Evolutionary conservation across 2,888 invertebrate species (phyloP), one percentile per base, ranked within the genome.

Genomic region (Pomacea canaliculata): DNA sequence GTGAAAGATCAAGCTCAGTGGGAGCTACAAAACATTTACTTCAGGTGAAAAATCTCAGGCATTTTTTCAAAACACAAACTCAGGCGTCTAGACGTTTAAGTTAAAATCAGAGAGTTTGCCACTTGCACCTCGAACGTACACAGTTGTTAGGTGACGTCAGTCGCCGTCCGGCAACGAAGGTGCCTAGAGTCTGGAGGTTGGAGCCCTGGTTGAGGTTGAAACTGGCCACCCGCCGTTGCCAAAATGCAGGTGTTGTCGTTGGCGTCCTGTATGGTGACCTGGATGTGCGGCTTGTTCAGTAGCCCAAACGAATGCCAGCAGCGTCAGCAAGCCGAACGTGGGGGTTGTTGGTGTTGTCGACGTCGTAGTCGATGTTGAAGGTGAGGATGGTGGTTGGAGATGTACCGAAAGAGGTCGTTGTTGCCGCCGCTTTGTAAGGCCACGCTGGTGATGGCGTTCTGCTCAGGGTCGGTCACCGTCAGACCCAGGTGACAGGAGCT

Each of bases 331-430:
- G 72, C 78, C n/a, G 13, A 37, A 37, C 12, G 76, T 79, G 2
- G 2, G 82, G 79, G 70, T 78, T 74, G 51, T 67, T 68, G 49
- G 73, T 77, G 16, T 76, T 71, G 67, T 81, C 81, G 60, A 79
- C 74, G 77, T 82, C 80, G 70, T 82, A 82, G 76, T 79, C 77
- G 7, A 79, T 74, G 70, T 75, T 78, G 73, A 82, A 82, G 60
- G 79, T 78, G 13, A 82, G 70, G n/a, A 16, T 71, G 19, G 78
- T 27, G n/a, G 48, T 70, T 70, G 59, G 74, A 69, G 76, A 77
- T 72, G 76, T 79, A 80, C 10, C 77, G 67, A 71, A 82, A 82
- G 18, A 79, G 75, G 8, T 82, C 65, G 69, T 78, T 79, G 76
- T 82, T 80, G 76, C 80, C 79, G 2, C 80, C 80, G 4, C 63